Evolutionary conservation across 2,797 vertebrate species (phyloP).

Genomic region (Danio choprae): DNA sequence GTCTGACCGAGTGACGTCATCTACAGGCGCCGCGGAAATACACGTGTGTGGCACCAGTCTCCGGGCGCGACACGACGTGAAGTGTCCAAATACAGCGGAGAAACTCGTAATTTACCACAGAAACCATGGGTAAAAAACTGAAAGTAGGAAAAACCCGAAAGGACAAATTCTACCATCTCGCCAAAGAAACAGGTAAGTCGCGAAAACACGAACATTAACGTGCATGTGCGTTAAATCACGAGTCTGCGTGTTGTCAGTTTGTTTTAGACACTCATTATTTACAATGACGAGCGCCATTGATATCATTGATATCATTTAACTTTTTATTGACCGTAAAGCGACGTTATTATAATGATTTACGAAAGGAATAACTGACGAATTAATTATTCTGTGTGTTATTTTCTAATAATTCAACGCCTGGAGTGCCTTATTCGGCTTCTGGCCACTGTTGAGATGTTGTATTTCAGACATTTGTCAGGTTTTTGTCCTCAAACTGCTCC

Average conservation of each 20-base stretch:
- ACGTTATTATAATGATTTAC: too few relatives aligned
- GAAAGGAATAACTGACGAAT: too few relatives aligned
- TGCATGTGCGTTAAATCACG: not conserved
- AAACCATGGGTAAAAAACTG: conserved; percentile 92
- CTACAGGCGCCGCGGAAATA: not conserved
- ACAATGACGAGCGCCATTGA: not conserved
- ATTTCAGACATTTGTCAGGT: too few relatives aligned
- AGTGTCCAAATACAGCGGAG: not conserved
- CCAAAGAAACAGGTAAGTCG: conserved; percentile 92
- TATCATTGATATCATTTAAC: not conserved
- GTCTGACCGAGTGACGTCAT: conserved; percentile 26
- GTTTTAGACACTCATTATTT: fast-evolving
- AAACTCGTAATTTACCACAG: not conserved
- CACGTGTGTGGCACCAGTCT: conserved; percentile 16
- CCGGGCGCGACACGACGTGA: not conserved
- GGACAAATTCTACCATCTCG: conserved; percentile 96
- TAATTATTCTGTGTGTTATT: too few relatives aligned
- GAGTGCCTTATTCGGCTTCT: too few relatives aligned
- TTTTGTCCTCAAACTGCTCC: too few relatives aligned
- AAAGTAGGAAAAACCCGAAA: conserved; percentile 92
- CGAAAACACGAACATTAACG: not conserved
- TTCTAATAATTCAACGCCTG: too few relatives aligned
- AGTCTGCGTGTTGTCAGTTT: not conserved
- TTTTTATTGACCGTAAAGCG: too few relatives aligned
- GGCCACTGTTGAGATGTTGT: too few relatives aligned